These are phyloP conservation scores for Miltochrista miniata DNA, from an alignment of 2,888 invertebrate genomes.

Conservation along the genomic window DNA sequence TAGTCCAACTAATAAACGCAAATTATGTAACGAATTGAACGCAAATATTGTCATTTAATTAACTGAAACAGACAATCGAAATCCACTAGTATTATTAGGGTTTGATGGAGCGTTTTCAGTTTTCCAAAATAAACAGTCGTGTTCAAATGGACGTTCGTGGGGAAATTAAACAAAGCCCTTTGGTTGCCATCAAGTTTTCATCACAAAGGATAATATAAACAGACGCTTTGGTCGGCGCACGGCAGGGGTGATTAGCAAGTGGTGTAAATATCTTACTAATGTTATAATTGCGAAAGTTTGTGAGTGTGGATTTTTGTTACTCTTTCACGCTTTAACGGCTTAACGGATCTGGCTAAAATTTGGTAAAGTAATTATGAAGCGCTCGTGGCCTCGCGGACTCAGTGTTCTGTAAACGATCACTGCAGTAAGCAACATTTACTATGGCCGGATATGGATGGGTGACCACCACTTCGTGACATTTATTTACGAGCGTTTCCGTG, in stretches of 20 bases:
- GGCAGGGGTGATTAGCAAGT: neutral
- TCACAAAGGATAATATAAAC: constrained; percentile 16
- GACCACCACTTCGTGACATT: no score
- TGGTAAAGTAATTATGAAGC: no score
- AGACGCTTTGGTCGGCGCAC: constrained; percentile 3
- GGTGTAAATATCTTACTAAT: no score
- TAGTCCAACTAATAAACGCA: neutral
- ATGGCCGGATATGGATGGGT: no score
- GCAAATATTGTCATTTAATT: constrained; percentile 29
- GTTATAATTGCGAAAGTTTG: no score
- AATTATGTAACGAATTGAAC: constrained; percentile 19
- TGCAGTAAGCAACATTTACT: no score
- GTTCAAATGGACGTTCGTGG: constrained; percentile 4
- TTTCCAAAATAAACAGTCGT: constrained; percentile 20
- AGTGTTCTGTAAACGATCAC: no score
- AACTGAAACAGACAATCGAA: constrained; percentile 23
- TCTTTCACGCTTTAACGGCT: no score
- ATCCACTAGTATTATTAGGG: constrained; percentile 17
- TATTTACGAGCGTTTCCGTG: no score
- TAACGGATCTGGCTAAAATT: no score
- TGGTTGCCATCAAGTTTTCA: constrained; percentile 12
- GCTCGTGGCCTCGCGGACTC: no score
- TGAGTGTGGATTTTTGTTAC: no score
- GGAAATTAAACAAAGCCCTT: constrained; percentile 21
- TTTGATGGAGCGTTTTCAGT: constrained; percentile 13